Evolutionary conservation across 2,797 vertebrate species (phyloP).

Genomic region (Pangasius mekongensis): DNA sequence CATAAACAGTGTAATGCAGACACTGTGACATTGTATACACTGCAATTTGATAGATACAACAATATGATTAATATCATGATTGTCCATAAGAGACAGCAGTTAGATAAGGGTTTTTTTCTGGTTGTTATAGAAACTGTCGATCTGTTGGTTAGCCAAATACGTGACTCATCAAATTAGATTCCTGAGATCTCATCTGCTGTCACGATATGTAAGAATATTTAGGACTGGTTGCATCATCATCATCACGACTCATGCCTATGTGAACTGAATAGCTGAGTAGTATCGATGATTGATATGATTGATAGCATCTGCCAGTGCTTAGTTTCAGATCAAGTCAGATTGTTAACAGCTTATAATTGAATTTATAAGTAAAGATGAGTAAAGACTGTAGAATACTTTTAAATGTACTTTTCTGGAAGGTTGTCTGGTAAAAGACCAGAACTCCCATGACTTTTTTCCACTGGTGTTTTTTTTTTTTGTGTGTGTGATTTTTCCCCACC

Average conservation of each 20-base stretch:
- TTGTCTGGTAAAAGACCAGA: background rate
- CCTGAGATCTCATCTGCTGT: slow-evolving; percentile 71
- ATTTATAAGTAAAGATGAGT: background rate
- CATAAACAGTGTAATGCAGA: background rate
- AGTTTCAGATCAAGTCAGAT: background rate
- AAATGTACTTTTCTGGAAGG: background rate
- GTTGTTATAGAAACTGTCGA: slow-evolving; percentile 57
- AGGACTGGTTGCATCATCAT: slow-evolving; percentile 59
- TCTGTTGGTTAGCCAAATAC: slow-evolving; percentile 68
- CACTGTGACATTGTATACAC: background rate
- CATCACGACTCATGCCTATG: slow-evolving; percentile 48
- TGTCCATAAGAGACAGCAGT: slow-evolving; percentile 15
- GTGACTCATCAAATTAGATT: slow-evolving; percentile 75
- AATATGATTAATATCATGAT: slow-evolving; percentile 32
- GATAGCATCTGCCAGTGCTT: background rate
- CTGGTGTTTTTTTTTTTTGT: background rate
- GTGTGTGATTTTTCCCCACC: too few relatives aligned
- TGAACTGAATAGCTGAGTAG: background rate
- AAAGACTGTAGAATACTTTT: background rate
- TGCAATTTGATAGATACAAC: background rate
- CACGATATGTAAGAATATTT: slow-evolving; percentile 68
- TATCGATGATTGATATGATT: background rate
- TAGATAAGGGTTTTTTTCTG: slow-evolving; percentile 37
- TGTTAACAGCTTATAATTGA: background rate
- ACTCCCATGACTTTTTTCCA: background rate